These are phyloP conservation scores for Hypanus sabinus DNA, from an alignment of 2,113 vertebrate genomes.

Conservation along the genomic window DNA sequence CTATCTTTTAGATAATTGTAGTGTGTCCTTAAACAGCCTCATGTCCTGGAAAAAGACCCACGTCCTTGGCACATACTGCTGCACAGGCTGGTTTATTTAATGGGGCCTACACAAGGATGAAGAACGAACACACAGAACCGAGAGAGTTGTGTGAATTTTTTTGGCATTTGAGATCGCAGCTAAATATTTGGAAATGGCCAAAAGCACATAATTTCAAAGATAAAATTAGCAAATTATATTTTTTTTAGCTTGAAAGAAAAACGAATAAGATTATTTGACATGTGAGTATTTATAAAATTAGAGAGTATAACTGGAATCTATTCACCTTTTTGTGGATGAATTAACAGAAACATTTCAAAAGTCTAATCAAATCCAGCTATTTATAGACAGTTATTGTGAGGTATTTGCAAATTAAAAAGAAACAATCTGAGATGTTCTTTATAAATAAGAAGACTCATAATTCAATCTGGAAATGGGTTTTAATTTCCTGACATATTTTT, in stretches of 20 bases:
- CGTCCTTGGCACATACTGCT: slow-evolving; percentile 22
- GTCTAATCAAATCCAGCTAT: too few relatives aligned
- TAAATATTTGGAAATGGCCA: slow-evolving; percentile 37
- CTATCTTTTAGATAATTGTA: slow-evolving; percentile 27
- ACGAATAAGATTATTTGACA: background rate
- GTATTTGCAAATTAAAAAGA: background rate
- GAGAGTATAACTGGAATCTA: background rate
- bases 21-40: slow-evolving; percentile 36
- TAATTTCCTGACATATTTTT: background rate
- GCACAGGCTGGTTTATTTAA: slow-evolving; percentile 32
- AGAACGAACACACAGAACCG: slow-evolving; percentile 33
- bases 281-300: background rate
- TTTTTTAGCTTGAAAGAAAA: background rate
- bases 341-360: slow-evolving; percentile 12
- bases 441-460: background rate
- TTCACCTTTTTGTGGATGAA: background rate
- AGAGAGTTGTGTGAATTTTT: slow-evolving; percentile 4
- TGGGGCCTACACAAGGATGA: slow-evolving; percentile 36
- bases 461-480: background rate
- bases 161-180: slow-evolving; percentile 18
- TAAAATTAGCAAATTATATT: slow-evolving; percentile 31
- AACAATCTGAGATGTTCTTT: background rate
- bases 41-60: slow-evolving; percentile 11
- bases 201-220: slow-evolving; percentile 3
- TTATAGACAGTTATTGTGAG: background rate